Evolutionary conservation across 30 jellyfish, hydroid and myxozoan species (phyloP).

Genomic region (Aurelia sp.): DNA sequence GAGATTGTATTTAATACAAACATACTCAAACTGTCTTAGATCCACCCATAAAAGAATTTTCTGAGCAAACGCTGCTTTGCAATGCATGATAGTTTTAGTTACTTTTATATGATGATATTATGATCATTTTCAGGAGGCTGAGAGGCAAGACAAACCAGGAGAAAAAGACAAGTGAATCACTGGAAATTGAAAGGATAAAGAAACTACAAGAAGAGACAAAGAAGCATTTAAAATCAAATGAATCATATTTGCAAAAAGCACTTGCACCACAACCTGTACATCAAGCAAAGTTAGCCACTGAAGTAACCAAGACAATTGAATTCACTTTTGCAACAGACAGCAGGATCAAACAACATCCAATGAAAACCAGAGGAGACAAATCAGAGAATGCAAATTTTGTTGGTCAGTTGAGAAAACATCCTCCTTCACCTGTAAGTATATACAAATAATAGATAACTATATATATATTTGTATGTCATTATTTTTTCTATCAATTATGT

Average conservation of each 20-base stretch:
- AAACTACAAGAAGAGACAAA: slow-evolving; percentile 77
- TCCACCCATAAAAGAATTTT: too few relatives aligned
- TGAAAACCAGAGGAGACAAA: slow-evolving; percentile 65
- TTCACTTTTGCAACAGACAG: slow-evolving; percentile 92
- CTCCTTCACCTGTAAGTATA: slow-evolving; percentile 90
- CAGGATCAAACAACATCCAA: slow-evolving; percentile 77
- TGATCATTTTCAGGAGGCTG: slow-evolving; percentile 23
- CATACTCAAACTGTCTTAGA: too few relatives aligned
- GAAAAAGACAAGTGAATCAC: slow-evolving; percentile 68
- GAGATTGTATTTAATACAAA: too few relatives aligned
- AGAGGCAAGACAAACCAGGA: slow-evolving; percentile 21
- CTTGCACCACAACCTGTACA: slow-evolving; percentile 73
- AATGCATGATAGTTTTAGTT: background rate
- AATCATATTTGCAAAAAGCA: slow-evolving; percentile 62
- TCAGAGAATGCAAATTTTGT: slow-evolving; percentile 47
- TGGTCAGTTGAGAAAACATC: slow-evolving; percentile 85
- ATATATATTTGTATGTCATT: too few relatives aligned
- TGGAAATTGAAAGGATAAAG: slow-evolving; percentile 66
- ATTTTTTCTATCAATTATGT: too few relatives aligned
- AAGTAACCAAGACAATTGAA: slow-evolving; percentile 77
- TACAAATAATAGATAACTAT: too few relatives aligned
- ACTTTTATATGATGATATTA: background rate
- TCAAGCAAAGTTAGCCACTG: slow-evolving; percentile 53
- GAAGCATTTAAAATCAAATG: slow-evolving; percentile 60
- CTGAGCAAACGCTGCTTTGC: background rate